Evolutionary conservation across 1,140 invertebrate species (phyloP), one percentile per base, ranked within the genome.

Genomic region (Gonioctena quinquepunctata): DNA sequence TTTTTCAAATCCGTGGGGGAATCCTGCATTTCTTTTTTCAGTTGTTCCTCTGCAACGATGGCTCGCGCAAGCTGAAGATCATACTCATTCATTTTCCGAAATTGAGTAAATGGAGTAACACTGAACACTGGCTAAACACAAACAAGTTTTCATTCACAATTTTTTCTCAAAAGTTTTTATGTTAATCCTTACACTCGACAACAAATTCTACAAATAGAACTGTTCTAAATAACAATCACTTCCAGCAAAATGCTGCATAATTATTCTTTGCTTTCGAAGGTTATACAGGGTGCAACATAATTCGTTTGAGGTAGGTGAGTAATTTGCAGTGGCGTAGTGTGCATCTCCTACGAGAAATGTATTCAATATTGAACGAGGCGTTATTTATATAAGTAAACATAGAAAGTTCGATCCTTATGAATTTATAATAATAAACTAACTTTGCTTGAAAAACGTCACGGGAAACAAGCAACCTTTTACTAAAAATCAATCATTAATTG

Each of bases 161-260:
- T 62, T 48, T 21, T 48, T 33, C 26, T 19, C 18, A 33, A 62
- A 62, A 42, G 33, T 33, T 54, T 42, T 42, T 6, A 42, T 6
- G 21, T 8, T 18, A 18, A 54, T 19, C 11, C 50, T 54, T 18
- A 18, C 50, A 54, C 50, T 18, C 16, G 21, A 54, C 21, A 42
- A 42, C 33, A 54, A 54, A 54, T 22, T 8, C 21, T 54, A 62
- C 27, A 62, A 26, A 62, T 54, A 54, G 26, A 62, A 62, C 27
- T 62, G 27, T 42, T 62, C 28, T 62, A 62, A 62, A 62, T 42
- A 62, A 62, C 60, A 62, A 62, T 62, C 56, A n/a, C 21, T 25
- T 23, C 21, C n/a, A 18, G 27, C 33, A 18, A 62, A 48, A 27
- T 18, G 18, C 13, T 42, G 57, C n/a, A 42, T 27, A 27, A 59